Evolutionary conservation across 2,888 invertebrate genomes (phyloP).

Genomic region (Epirrhoe tristata): DNA sequence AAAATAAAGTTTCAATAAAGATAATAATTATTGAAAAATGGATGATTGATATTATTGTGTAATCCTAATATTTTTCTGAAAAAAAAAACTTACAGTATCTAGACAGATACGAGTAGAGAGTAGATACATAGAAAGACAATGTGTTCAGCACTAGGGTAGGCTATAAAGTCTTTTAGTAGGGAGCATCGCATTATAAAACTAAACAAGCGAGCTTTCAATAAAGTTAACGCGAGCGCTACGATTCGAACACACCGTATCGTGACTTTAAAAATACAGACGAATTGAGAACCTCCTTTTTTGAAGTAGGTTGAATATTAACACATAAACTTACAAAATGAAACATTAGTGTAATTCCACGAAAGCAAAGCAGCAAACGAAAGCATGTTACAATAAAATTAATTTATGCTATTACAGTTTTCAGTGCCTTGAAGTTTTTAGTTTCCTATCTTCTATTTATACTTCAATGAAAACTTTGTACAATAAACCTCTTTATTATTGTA

Average conservation of each 20-base stretch:
- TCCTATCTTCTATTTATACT: neutral
- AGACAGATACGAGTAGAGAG: neutral
- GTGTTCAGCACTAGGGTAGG: conserved; percentile 24
- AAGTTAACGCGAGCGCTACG: conserved; percentile 50
- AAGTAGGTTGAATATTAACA: too few species aligned
- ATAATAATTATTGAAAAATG: too few species aligned
- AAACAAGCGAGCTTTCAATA: conserved; percentile 48
- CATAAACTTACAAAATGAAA: too few species aligned
- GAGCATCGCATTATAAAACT: conserved; percentile 38
- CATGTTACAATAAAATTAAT: too few species aligned
- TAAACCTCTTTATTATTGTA: neutral
- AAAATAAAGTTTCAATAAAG: too few species aligned
- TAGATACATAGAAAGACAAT: conserved; percentile 16
- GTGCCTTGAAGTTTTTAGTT: neutral
- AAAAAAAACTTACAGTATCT: too few species aligned
- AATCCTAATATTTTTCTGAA: too few species aligned
- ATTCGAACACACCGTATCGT: conserved; percentile 30
- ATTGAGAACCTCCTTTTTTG: too few species aligned
- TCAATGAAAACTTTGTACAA: conserved; percentile 1
- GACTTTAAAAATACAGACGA: neutral
- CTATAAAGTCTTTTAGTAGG: conserved; percentile 46
- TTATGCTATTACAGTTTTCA: too few species aligned
- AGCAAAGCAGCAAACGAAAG: too few species aligned
- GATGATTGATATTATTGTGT: too few species aligned
- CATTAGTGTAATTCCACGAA: too few species aligned